Base-by-base conservation (phyloP, 2,888 invertebrate genomes). In the Megaustenia siamemsis region DNA sequence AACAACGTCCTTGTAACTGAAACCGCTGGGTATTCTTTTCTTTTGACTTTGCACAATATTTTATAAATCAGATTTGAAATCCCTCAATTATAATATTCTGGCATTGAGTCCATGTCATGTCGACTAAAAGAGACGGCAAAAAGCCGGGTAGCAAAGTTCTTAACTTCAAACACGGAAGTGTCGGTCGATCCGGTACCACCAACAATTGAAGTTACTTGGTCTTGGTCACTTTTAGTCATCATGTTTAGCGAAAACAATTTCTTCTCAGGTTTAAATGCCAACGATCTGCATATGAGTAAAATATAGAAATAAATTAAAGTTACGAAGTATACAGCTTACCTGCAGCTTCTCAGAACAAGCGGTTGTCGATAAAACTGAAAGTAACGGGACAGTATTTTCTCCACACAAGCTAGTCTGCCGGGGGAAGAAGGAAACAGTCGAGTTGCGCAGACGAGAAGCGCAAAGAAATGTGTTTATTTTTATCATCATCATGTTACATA, bases 381-480 rank as follows among this genome's bases (percentile, higher is more conserved):
- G 53, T 56, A 71, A 73, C 24, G 6, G 38, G 24, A 38, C 5
- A 53, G 45, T 10, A 0, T 15, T 10, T 28, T 80, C 40, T 24
- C n/a, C 32, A 24, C 21, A 43, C 1, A 32, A 45, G 45, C 43
- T 73, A 75, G 45, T 73, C 75, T 35, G 82, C 75, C 82, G 82
- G 82, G 28, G 63, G 71, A 82, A 75, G 75, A 66, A 53, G 82
- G 56, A 73, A 60, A 75, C 32, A 32, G 69, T 32, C 40, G 32
- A 18, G 18, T 43, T 82, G 82, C 82, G 82, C 82, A 75, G 66
- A 75, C 73, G 35, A 15, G 60, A 75, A 56, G 82, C 82, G 82
- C 82, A 53, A 75, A 75, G 38, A 71, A 38, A 8, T 32, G n/a
- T n/a, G n/a, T n/a, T n/a, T n/a, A n/a, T n/a, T n/a, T n/a, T n/a